Evolutionary conservation across 2,888 invertebrate species (phyloP), one percentile per base, ranked within the genome.

Genomic region (Alviniconcha strummeri): DNA sequence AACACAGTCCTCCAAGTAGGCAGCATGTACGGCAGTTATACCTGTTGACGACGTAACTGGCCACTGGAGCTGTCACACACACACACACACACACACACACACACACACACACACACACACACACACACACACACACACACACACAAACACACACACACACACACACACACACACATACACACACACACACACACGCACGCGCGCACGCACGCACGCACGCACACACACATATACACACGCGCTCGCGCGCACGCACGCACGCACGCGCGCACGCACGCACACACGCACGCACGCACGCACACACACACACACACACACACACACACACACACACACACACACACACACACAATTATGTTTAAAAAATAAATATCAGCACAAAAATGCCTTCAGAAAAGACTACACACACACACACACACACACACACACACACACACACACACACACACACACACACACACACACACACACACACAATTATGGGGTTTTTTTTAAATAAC

Each of bases 271-370:
- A 64, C 15, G 4, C 64, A 64, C 60, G 60, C 60, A 60, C 60
- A 60, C 13, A 60, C 60, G 13, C 60, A 60, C 60, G 8, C 60
- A 60, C 60, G 60, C 60, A 60, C 60, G 13, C 64, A 15, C 64
- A 64, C 64, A 15, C 64, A 64, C 56, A 76, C 56, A 76, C 76
- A 76, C 76, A 76, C 76, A 76, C 56, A 13, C 55, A 56, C 76
- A 56, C 76, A 56, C 64, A 15, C 64, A 64, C 64, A 15, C 64
- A 64, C 56, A 76, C 56, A 76, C 76, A 76, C 76, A 76, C 76
- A 76, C 56, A 13, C 55, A 56, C 76, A 56, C 76, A 56, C 55
- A 5, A 5, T 4, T 8, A 7, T 8, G 36, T 36, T 36, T 36
- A 36, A 36, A 36, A 36, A 76, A 17, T 64, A 64, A 64, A 75